Evolutionary conservation across 2,888 invertebrate species (phyloP), one percentile per base, ranked within the genome.

Genomic region (Dryocosmus kuriphilus): DNA sequence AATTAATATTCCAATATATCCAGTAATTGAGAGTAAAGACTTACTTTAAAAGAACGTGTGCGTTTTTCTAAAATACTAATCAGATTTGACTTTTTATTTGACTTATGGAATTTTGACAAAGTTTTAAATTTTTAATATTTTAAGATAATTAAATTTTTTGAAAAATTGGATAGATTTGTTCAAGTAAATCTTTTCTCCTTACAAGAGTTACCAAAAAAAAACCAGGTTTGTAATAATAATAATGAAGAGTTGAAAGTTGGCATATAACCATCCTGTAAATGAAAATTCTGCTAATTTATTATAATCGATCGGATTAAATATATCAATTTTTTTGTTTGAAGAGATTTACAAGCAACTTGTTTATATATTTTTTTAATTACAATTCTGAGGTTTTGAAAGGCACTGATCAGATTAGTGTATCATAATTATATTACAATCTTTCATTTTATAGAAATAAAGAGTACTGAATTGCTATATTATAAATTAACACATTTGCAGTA

Each of bases 331-430:
- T 35, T 35, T 35, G 35, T 35, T 35, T 35, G 11, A 1, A 35
- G 35, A 35, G 35, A 11, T 35, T 35, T 35, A 35, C 35, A 35
- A 16, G 35, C 22, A 24, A 27, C 16, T 67, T 41, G 41, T 67
- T 41, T 67, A n/a, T 19, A 27, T n/a, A 71, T 46, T 71, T 67
- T 35, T 67, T 67, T 65, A 65, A 65, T 41, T 71, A 51, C 51
- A 27, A 14, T 51, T 71, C 30, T 71, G 46, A 71, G 30, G 30
- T 71, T 71, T 51, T 71, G 51, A 46, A 71, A 71, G 71, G 71
- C 71, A 71, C 71, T 71, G 46, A 51, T 30, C 19, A 71, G 30
- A 51, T 71, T 14, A 71, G 19, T 27, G 22, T 67, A 11, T 35
- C 14, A 65, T 41, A 41, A 51, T 30, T 67, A 27, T 67, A 27